These are phyloP conservation scores for Cygnus olor DNA, from an alignment of 2,797 vertebrate genomes.

Conservation along the genomic window DNA sequence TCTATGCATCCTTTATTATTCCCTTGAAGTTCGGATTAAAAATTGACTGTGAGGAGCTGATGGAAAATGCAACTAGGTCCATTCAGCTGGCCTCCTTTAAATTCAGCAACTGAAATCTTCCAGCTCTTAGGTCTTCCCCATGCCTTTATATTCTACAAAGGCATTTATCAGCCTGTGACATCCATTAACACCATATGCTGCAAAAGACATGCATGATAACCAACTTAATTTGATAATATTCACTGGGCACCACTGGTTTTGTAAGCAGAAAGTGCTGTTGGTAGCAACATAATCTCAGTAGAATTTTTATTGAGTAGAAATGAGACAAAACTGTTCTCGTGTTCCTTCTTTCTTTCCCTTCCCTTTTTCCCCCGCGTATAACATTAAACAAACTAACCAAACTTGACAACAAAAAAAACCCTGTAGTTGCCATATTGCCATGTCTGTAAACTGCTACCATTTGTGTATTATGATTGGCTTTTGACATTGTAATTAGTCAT, in stretches of 20 bases:
- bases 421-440: constrained; percentile 8
- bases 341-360: constrained; percentile 43
- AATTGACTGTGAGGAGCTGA: not conserved
- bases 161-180: constrained; percentile 19
- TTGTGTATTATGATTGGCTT: constrained; percentile 8
- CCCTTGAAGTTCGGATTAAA: not conserved
- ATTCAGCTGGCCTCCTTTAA: not conserved
- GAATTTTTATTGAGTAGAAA: constrained; percentile 42
- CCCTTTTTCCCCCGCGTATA: not conserved
- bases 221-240: not conserved
- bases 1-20: constrained; percentile 56
- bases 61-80: not conserved
- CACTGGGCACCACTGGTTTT: not conserved
- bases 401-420: constrained; percentile 2
- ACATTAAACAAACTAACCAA: constrained; percentile 40
- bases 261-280: constrained; percentile 18
- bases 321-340: constrained; percentile 7
- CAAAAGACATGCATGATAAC: constrained; percentile 21
- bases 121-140: not conserved
- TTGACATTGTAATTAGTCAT: constrained; percentile 4
- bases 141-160: not conserved
- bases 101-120: not conserved
- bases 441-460: not conserved
- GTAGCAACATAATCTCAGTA: constrained; percentile 30
- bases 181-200: not conserved